phyloP scores from a whole-genome alignment of 1,140 invertebrate species.

The Pachyrhynchus sulphureomaculatus region DNA sequence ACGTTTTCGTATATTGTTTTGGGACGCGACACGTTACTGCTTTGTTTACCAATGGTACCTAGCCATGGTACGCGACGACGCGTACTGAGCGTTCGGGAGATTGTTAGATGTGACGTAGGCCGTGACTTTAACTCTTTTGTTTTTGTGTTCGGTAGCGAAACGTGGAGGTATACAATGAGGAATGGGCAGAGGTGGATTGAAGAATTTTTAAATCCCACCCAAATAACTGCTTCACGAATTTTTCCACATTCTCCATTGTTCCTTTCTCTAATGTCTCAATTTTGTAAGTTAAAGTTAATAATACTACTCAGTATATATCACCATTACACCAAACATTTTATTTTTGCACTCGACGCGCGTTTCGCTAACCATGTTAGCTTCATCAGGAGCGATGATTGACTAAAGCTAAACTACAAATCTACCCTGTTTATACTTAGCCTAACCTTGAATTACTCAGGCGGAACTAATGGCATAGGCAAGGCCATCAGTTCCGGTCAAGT shows the following conservation, averaged over 20 bases:
- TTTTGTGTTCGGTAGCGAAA: conserved; percentile 14
- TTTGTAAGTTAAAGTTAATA: too few species aligned
- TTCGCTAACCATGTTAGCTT: too few species aligned
- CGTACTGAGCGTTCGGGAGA: neutral
- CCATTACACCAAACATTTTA: too few species aligned
- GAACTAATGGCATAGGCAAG: too few species aligned
- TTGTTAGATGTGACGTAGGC: neutral
- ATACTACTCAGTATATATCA: too few species aligned
- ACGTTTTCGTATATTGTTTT: neutral
- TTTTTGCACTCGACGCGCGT: too few species aligned
- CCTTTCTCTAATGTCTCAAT: too few species aligned
- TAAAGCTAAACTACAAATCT: too few species aligned
- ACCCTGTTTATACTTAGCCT: too few species aligned
- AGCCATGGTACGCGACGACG: neutral
- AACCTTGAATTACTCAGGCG: too few species aligned
- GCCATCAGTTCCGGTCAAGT: too few species aligned
- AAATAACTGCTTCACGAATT: neutral
- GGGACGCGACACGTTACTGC: neutral
- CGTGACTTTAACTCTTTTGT: conserved; percentile 1
- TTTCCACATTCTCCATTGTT: neutral
- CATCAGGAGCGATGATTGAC: too few species aligned
- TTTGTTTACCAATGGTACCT: neutral
- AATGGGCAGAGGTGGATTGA: neutral
- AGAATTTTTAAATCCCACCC: neutral
- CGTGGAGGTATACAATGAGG: neutral